phyloP scores from a whole-genome alignment of 2,888 invertebrate species.

The Volucella zonaria region DNA sequence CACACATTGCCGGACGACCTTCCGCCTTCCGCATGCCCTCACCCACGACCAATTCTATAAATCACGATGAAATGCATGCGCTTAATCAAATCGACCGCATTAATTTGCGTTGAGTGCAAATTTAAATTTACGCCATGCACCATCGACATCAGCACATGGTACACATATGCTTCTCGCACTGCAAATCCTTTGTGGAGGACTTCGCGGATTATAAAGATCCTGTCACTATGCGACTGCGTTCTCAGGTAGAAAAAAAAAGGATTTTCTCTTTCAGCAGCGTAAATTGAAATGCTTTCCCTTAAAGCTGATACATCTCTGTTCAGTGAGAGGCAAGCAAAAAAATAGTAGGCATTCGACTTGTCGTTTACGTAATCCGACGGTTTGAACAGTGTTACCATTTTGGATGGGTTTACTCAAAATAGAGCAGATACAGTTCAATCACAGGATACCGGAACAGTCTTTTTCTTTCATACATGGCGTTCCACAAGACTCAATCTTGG shows the following conservation, averaged over 20 bases:
- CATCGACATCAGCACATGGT: not conserved
- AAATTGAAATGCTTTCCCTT: slow-evolving; percentile 58
- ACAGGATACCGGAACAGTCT: no score
- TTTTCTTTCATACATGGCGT: no score
- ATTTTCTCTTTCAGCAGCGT: slow-evolving; percentile 7
- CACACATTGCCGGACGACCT: not conserved
- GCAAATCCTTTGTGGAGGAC: slow-evolving; percentile 30
- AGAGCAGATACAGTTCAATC: no score
- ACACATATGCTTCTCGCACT: not conserved
- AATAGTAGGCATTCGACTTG: slow-evolving; percentile 1
- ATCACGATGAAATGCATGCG: slow-evolving; percentile 58
- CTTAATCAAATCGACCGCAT: slow-evolving; percentile 72
- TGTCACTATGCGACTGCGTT: not conserved
- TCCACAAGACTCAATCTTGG: no score
- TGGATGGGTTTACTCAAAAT: no score
- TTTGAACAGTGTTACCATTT: no score
- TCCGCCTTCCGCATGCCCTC: not conserved
- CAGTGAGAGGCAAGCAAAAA: slow-evolving; percentile 8
- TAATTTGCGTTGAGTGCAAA: slow-evolving; percentile 70
- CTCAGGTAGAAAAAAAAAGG: not conserved
- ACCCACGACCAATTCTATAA: slow-evolving; percentile 33
- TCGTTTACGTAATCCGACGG: no score
- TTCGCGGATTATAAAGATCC: slow-evolving; percentile 21
- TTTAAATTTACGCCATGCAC: slow-evolving; percentile 54
- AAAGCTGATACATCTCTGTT: not conserved